These are phyloP conservation scores for Drosophila subsilvestris DNA, from an alignment of 2,888 invertebrate genomes.

Conservation along the genomic window DNA sequence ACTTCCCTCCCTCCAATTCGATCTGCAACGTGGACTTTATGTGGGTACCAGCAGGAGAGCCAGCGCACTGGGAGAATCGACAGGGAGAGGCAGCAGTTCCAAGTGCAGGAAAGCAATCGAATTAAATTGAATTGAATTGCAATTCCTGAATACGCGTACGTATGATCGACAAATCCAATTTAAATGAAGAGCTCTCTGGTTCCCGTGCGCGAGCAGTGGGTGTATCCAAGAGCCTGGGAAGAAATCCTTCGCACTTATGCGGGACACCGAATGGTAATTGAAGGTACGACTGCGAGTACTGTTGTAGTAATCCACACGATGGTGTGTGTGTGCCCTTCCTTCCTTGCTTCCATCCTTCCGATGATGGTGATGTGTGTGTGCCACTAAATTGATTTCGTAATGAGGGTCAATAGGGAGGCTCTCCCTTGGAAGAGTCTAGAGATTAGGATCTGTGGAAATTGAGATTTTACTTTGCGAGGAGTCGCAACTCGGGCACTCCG, in stretches of 20 bases:
- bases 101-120: slow-evolving; percentile 52
- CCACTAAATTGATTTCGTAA: background rate
- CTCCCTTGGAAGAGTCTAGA: background rate
- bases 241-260: slow-evolving; percentile 26
- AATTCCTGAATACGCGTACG: background rate
- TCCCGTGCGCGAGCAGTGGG: slow-evolving; percentile 25
- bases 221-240: slow-evolving; percentile 47
- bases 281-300: slow-evolving; percentile 22
- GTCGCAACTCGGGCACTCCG: background rate
- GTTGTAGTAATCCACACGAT: background rate
- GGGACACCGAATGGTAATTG: slow-evolving; percentile 26
- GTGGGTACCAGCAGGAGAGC: slow-evolving; percentile 70
- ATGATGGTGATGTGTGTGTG: too few species aligned
- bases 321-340: background rate
- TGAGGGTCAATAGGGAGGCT: background rate
- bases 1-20: slow-evolving; percentile 10
- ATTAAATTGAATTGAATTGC: slow-evolving; percentile 13
- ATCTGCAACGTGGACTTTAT: slow-evolving; percentile 40
- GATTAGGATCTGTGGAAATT: slow-evolving; percentile 3
- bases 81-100: background rate
- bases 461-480: background rate
- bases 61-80: slow-evolving; percentile 3
- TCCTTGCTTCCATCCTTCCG: background rate
- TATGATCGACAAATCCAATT: slow-evolving; percentile 75
- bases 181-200: slow-evolving; percentile 66